A percentile compares a stretch with the other conserved stretches of the same genome.
These are phyloP conservation scores for Eptatretus atami DNA, from an alignment of 2,797 vertebrate species.

Conservation along the genomic window DNA sequence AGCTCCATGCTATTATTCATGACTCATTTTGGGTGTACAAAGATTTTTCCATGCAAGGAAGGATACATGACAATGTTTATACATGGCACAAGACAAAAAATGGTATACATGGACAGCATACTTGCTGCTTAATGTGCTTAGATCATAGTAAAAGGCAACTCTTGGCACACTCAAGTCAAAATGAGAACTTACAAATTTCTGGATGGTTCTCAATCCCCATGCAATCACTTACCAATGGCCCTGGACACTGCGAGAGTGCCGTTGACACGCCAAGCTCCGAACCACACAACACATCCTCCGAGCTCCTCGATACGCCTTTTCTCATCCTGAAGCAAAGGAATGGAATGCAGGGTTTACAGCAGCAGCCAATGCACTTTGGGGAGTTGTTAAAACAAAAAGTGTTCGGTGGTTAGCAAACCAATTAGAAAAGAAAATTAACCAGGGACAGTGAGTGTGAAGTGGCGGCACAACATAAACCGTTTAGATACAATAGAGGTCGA, in stretches of 20 bases:
- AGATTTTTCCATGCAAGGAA: not conserved
- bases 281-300: conserved; percentile 54
- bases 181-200: too few relatives aligned
- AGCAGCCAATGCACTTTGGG: too few relatives aligned
- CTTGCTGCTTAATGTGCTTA: too few relatives aligned
- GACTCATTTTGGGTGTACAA: too few relatives aligned
- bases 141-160: too few relatives aligned
- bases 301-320: conserved; percentile 48
- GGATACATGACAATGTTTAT: not conserved
- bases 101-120: not conserved
- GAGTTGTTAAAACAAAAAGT: too few relatives aligned
- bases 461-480: not conserved
- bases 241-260: conserved; percentile 77
- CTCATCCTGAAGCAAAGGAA: conserved; percentile 31
- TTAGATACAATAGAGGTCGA: not conserved
- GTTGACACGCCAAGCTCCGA: conserved; percentile 87
- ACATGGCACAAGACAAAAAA: not conserved
- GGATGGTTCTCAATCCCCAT: too few relatives aligned
- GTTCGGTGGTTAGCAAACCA: conserved; percentile 6
- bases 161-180: too few relatives aligned
- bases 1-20: too few relatives aligned
- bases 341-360: too few relatives aligned
- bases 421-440: not conserved
- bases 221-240: conserved; percentile 41
- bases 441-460: not conserved